Percentiles rank a stretch among this genome's conserved stretches.
Evolutionary conservation across 2,888 invertebrate species (phyloP).

Genomic region (Amphipyra berbera): DNA sequence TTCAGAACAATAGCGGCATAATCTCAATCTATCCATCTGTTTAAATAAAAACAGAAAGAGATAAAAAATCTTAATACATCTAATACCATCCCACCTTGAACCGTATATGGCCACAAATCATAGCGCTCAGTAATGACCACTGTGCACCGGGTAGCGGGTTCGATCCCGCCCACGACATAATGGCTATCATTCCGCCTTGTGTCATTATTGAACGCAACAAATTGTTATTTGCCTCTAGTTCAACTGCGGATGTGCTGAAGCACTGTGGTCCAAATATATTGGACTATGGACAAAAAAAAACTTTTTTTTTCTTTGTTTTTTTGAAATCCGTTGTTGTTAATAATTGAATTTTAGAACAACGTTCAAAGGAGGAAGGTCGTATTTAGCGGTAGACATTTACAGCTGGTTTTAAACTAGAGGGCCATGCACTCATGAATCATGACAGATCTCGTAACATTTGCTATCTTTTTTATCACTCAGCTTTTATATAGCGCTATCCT

Average conservation of each 20-base stretch:
- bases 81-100: slow-evolving; percentile 53
- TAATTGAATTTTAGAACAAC: neutral
- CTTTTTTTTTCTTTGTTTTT: neutral
- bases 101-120: slow-evolving; percentile 56
- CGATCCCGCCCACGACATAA: slow-evolving; percentile 69
- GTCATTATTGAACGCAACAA: slow-evolving; percentile 65
- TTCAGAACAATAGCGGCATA: neutral
- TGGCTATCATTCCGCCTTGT: slow-evolving; percentile 64
- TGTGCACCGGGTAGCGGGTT: slow-evolving; percentile 62
- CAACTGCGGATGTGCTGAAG: slow-evolving; percentile 35
- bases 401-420: too few species aligned
- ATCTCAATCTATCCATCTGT: slow-evolving; percentile 8
- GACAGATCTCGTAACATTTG: too few species aligned
- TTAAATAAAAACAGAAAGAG: slow-evolving; percentile 11
- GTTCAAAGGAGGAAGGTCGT: too few species aligned
- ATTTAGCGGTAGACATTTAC: too few species aligned
- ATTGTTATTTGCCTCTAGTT: slow-evolving; percentile 58
- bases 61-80: slow-evolving; percentile 41
- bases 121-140: slow-evolving; percentile 57
- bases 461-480: too few species aligned
- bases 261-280: slow-evolving; percentile 33
- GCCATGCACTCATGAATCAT: too few species aligned
- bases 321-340: too few species aligned
- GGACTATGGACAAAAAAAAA: slow-evolving; percentile 6
- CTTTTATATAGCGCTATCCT: neutral